Evolutionary conservation across 2,888 invertebrate species (phyloP).

Genomic region (Lomographa bimaculata): DNA sequence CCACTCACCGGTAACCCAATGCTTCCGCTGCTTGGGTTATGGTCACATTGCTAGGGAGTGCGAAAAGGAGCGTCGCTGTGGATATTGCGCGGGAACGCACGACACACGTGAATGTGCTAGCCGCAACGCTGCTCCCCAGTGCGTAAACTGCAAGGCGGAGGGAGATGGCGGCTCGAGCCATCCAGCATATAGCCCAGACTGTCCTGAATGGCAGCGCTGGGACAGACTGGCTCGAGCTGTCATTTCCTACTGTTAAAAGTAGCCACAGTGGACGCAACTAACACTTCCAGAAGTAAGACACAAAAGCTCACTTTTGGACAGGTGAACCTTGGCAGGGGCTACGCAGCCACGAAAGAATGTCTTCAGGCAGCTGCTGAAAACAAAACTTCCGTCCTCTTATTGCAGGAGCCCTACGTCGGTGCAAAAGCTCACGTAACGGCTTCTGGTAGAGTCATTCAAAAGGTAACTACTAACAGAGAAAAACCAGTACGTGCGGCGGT

Average conservation of each 20-base stretch:
- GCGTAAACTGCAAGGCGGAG: neutral
- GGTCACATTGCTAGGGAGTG: neutral
- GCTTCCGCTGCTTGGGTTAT: neutral
- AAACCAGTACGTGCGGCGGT: neutral
- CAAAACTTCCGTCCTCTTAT: neutral
- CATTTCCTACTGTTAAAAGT: neutral
- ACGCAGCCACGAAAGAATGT: neutral
- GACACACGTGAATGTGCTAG: neutral
- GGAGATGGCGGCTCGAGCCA: neutral
- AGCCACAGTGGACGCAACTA: neutral
- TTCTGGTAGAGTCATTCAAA: neutral
- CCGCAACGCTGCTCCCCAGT: neutral
- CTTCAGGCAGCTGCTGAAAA: neutral
- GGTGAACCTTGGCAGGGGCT: neutral
- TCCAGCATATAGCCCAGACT: neutral
- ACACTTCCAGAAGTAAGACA: neutral
- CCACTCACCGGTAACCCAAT: constrained; percentile 1
- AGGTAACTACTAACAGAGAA: neutral
- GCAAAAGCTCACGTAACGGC: neutral
- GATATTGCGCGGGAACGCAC: neutral
- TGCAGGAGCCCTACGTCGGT: too few species aligned
- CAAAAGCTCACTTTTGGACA: neutral
- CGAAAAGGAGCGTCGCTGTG: neutral
- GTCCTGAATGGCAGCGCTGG: constrained; percentile 1
- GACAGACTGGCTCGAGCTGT: neutral